Percentiles rank a stretch among this genome's conserved stretches.
Evolutionary conservation across 2,888 invertebrate species (phyloP).

Genomic region (Plusia festucae): DNA sequence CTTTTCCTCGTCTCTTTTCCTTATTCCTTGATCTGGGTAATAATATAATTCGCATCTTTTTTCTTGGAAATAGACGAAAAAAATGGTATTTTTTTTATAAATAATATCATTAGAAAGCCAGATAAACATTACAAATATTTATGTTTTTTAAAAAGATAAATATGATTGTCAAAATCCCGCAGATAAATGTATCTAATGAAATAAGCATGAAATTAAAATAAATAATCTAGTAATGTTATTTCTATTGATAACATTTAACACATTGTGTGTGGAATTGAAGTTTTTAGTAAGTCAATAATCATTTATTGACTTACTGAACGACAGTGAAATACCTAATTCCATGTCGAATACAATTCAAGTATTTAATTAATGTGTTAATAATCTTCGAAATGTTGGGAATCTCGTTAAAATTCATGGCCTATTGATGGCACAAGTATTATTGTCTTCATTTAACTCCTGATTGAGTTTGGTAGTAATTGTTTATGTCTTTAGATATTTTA

Average conservation of each 20-base stretch:
- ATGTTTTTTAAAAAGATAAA: neutral
- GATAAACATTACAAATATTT: too few relatives aligned
- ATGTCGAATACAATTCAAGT: conserved; percentile 23
- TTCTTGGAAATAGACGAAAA: too few relatives aligned
- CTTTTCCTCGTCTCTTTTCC: too few relatives aligned
- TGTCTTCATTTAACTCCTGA: conserved; percentile 35
- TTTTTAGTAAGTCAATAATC: conserved; percentile 15
- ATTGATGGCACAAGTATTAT: conserved; percentile 35
- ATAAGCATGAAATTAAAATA: neutral
- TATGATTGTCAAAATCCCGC: neutral
- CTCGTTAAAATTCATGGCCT: conserved; percentile 50
- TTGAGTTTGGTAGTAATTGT: conserved; percentile 28
- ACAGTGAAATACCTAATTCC: conserved; percentile 15
- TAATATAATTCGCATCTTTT: too few relatives aligned
- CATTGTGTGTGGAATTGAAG: conserved; percentile 8
- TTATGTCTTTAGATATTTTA: neutral
- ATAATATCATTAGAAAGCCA: too few relatives aligned
- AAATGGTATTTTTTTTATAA: too few relatives aligned
- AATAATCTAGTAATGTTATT: neutral
- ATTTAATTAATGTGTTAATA: conserved; percentile 39
- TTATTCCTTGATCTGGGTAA: too few relatives aligned
- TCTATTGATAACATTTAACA: neutral
- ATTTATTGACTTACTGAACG: too few relatives aligned
- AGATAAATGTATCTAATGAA: neutral
- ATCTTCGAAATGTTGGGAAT: conserved; percentile 31